Base-by-base conservation (phyloP, 2,113 vertebrate genomes). In the Oreochromis niloticus region DNA sequence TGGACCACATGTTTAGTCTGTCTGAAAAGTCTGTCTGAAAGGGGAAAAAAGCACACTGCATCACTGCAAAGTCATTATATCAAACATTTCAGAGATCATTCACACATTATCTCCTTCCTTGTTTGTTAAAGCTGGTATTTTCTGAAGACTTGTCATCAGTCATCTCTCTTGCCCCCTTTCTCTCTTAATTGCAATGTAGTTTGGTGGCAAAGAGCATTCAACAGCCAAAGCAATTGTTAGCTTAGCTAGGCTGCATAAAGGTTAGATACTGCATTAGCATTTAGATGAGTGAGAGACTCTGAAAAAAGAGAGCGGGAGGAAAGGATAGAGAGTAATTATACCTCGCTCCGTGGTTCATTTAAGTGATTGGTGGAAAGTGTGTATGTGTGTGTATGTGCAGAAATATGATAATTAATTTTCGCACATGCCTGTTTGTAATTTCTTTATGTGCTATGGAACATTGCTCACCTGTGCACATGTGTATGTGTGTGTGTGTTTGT, bases 251-350 rank as follows among this genome's bases (percentile, higher is more conserved):
- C 87, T 46, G 90, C 87, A 84, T 83, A 93, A 93, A 94, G 94
- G 94, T 94, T 92, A 93, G 87, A 81, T 80, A 55, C 84, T 75
- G 54, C 82, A 94, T 94, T 94, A 91, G 94, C 93, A 91, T 94
- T 95, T 93, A 91, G 85, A 93, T 92, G 85, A 93, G 90, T 22
- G 92, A 89, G 90, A 85, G 85, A 84, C 39, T 63, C 19, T 59
- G 71, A 83, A 27, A 71, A 83, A 86, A 78, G 43, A 73, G 6
- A 32, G 71, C 24, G 54, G 24, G 39, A 84, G 83, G 61, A 17
- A 81, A 56, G 78, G 83, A 50, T 85, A 79, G 88, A 85, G 68
- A 71, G 88, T 93, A 91, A 93, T 94, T 92, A 94, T n/a, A 82
- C 57, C 75, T 63, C n/a, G 17, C 80, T 91, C 30, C 48, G 80